phyloP scores from a whole-genome alignment of 1,140 invertebrate genomes.

The Dreissena polymorpha region DNA sequence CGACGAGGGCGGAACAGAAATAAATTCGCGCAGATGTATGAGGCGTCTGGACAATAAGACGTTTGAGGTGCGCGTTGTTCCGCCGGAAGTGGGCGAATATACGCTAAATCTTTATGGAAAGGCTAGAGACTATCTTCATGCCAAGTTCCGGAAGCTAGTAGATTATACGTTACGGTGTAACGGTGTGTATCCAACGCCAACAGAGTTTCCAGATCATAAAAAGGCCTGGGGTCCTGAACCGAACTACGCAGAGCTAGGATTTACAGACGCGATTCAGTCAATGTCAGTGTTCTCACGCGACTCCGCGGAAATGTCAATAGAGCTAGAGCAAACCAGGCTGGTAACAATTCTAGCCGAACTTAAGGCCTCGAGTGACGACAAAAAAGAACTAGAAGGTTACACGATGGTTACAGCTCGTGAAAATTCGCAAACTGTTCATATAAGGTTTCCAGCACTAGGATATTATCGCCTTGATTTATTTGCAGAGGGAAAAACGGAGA shows the following conservation, averaged over 20 bases:
- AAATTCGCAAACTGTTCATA: constrained; percentile 15
- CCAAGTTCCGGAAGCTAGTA: constrained; percentile 39
- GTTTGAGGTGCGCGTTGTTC: constrained; percentile 50
- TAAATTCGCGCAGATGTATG: constrained; percentile 37
- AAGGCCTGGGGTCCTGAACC: constrained; percentile 53
- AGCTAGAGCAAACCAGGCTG: constrained; percentile 25
- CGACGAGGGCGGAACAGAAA: constrained; percentile 17
- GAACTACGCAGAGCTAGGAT: constrained; percentile 50
- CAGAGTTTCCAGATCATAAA: constrained; percentile 40
- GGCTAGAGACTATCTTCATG: constrained; percentile 32
- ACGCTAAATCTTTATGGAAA: constrained; percentile 43
- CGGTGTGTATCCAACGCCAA: neutral
- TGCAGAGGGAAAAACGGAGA: constrained; percentile 48
- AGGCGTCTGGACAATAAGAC: constrained; percentile 26
- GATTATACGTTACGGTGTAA: constrained; percentile 55
- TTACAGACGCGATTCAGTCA: constrained; percentile 41
- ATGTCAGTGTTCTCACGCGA: constrained; percentile 41
- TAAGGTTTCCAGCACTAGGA: constrained; percentile 45
- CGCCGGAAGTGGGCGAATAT: constrained; percentile 36
- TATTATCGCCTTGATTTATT: constrained; percentile 49
- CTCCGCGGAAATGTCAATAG: constrained; percentile 23
- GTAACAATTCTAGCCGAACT: constrained; percentile 33
- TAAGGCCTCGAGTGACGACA: constrained; percentile 23
- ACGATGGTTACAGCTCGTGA: constrained; percentile 31
- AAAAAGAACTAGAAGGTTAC: constrained; percentile 40